Evolutionary conservation across 1,140 invertebrate genomes (phyloP).

Genomic region (Phocides pigmalion): DNA sequence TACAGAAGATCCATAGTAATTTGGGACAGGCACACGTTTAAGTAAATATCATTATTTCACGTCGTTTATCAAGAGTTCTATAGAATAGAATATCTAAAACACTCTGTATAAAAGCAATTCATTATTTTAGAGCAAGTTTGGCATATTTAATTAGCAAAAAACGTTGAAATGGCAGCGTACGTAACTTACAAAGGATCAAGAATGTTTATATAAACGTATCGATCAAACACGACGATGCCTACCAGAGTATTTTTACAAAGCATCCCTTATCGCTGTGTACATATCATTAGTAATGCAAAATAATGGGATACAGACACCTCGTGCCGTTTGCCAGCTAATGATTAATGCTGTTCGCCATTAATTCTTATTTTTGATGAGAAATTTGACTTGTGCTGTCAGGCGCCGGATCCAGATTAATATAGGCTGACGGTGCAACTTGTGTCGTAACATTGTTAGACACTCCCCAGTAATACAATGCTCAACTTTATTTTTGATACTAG

Average conservation of each 20-base stretch:
- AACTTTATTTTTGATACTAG: constrained; percentile 28
- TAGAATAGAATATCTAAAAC: neutral
- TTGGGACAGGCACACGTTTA: no score
- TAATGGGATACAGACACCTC: constrained; percentile 83
- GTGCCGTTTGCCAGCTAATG: constrained; percentile 80
- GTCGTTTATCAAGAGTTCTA: neutral
- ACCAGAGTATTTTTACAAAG: constrained; percentile 62
- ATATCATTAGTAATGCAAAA: constrained; percentile 84
- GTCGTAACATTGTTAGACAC: constrained; percentile 61
- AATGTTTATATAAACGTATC: constrained; percentile 40
- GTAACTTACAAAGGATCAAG: constrained; percentile 15
- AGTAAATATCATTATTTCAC: neutral
- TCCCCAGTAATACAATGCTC: constrained; percentile 45
- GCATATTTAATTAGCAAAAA: constrained; percentile 17
- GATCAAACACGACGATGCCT: constrained; percentile 64
- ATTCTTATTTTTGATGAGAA: constrained; percentile 84
- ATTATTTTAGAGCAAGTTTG: constrained; percentile 1
- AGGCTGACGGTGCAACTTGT: constrained; percentile 79
- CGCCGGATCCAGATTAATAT: constrained; percentile 81
- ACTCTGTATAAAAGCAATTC: neutral
- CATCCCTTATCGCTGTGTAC: constrained; percentile 76
- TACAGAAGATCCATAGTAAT: neutral
- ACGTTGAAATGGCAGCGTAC: neutral
- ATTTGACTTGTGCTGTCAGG: constrained; percentile 82
- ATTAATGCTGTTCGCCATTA: constrained; percentile 81